phyloP scores from a whole-genome alignment of 2,888 invertebrate genomes.

The Tachina fera region DNA sequence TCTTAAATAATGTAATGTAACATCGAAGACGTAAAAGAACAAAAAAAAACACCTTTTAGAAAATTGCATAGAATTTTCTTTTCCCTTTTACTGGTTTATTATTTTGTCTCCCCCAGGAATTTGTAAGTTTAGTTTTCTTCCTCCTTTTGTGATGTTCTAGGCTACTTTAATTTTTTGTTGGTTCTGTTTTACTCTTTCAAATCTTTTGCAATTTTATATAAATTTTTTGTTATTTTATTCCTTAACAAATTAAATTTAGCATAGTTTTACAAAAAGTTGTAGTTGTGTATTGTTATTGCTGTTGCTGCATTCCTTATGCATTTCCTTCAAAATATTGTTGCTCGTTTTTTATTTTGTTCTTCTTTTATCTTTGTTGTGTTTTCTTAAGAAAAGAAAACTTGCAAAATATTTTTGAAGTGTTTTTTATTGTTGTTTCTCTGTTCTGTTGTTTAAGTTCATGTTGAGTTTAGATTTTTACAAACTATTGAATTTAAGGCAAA shows the following conservation, averaged over 20 bases:
- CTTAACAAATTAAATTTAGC: constrained; percentile 69
- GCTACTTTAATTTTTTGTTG: constrained; percentile 37
- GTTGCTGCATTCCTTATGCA: constrained; percentile 48
- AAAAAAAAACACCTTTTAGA: constrained; percentile 70
- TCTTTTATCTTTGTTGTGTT: constrained; percentile 33
- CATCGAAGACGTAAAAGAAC: not conserved
- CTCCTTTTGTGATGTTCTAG: constrained; percentile 34
- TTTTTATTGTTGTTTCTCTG: constrained; percentile 49
- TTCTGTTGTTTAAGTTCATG: constrained; percentile 46
- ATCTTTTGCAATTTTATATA: constrained; percentile 19
- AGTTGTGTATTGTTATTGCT: constrained; percentile 42
- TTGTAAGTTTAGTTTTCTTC: constrained; percentile 52
- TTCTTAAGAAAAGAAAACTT: constrained; percentile 54
- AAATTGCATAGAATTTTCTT: constrained; percentile 58
- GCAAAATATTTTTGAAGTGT: constrained; percentile 26
- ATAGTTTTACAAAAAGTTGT: constrained; percentile 67
- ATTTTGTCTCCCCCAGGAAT: constrained; percentile 57
- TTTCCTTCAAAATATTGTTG: constrained; percentile 42
- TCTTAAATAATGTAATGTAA: constrained; percentile 44
- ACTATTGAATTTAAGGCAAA: not conserved
- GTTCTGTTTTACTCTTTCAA: constrained; percentile 12
- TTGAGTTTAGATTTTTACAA: not conserved
- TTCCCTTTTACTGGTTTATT: constrained; percentile 43
- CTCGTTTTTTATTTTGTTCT: constrained; percentile 35
- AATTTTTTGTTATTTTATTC: constrained; percentile 30